Evolutionary conservation across 2,797 vertebrate species (phyloP).

Genomic region (Artibeus jamaicensis): DNA sequence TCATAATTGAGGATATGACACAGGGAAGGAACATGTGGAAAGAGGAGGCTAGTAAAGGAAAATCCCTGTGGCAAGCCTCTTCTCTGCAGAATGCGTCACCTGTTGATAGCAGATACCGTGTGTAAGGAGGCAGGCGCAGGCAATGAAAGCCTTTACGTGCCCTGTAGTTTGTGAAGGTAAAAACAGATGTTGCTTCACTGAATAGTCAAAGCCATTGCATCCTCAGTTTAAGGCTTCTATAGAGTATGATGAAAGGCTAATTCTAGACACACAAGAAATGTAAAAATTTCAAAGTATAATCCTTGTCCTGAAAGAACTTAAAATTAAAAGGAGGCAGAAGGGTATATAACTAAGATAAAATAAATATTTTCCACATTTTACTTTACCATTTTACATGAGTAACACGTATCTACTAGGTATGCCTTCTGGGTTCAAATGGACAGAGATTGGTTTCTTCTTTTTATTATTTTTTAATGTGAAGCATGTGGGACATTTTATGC

Average conservation of each 20-base stretch:
- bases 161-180: neutral
- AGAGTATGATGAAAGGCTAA: neutral
- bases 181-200: neutral
- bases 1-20: conserved; percentile 3
- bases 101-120: neutral
- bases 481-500: neutral
- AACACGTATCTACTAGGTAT: neutral
- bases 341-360: neutral
- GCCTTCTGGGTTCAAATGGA: neutral
- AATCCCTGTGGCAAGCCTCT: neutral
- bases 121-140: neutral
- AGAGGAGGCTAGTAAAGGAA: neutral
- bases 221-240: neutral
- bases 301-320: neutral
- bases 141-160: neutral
- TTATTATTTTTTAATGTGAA: neutral
- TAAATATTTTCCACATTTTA: neutral
- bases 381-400: neutral
- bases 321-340: neutral
- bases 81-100: neutral
- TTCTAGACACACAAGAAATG: neutral
- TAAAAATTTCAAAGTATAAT: neutral
- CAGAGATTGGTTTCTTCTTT: neutral
- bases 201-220: neutral
- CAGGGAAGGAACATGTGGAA: conserved; percentile 27